Conservation (phyloP, 2,797 vertebrate species). For the Phataginus tricuspis region DNA sequence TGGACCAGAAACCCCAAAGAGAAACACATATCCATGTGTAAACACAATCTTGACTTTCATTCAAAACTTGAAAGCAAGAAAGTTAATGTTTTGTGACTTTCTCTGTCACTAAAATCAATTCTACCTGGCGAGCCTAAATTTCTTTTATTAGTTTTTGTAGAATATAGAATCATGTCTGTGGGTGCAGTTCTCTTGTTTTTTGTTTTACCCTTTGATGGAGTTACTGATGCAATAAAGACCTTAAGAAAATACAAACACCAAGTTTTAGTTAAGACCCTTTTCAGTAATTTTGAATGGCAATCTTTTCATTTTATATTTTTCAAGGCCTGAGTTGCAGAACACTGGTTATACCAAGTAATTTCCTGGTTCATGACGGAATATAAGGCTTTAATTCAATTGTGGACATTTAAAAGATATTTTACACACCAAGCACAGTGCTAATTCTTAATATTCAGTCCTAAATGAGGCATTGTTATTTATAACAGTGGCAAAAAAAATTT, state of each 20-base stretch:
- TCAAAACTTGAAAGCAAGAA: background rate
- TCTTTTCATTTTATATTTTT: constrained; percentile 62
- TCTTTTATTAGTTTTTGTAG: background rate
- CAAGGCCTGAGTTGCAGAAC: constrained; percentile 65
- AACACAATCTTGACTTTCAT: background rate
- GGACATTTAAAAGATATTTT: constrained; percentile 74
- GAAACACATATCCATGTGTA: background rate
- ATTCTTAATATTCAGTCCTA: constrained; percentile 78
- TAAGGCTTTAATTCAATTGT: constrained; percentile 85
- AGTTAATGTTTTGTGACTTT: background rate
- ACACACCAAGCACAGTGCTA: constrained; percentile 75
- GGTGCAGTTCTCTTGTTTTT: background rate
- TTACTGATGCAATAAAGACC: background rate
- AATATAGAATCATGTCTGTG: background rate
- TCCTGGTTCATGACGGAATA: constrained; percentile 83
- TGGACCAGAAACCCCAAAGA: background rate
- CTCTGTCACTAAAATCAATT: background rate
- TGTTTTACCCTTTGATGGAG: constrained; percentile 35
- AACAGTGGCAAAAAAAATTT: constrained; percentile 74
- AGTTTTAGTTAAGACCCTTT: constrained; percentile 47
- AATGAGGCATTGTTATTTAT: constrained; percentile 76
- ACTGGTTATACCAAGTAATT: constrained; percentile 82
- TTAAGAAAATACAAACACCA: background rate
- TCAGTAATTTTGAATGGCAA: constrained; percentile 60
- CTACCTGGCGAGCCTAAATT: background rate